Evolutionary conservation across 1,140 invertebrate species (phyloP).

Genomic region (Aplysia californica): DNA sequence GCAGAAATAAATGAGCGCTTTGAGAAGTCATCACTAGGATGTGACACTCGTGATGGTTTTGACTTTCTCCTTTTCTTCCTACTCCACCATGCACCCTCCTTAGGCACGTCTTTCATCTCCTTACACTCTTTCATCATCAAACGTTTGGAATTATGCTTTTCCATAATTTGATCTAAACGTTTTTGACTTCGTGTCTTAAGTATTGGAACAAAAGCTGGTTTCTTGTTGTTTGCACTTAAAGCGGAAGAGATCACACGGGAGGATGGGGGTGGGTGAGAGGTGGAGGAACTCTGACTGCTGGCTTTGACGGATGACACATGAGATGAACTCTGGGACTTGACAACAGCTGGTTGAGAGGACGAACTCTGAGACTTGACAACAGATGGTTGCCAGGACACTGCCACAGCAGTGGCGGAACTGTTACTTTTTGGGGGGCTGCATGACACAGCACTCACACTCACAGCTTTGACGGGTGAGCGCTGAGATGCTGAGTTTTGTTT

Average conservation of each 20-base stretch:
- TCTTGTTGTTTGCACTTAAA: not conserved
- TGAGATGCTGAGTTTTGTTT: not conserved
- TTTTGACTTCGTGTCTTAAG: conserved; percentile 22
- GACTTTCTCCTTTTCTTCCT: not conserved
- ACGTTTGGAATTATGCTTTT: not conserved
- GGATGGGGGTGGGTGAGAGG: not conserved
- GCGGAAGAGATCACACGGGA: not conserved
- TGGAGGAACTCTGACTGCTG: not conserved
- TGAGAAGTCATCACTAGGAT: not conserved
- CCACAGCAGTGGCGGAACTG: not conserved
- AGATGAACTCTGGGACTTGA: not conserved
- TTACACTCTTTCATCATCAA: conserved; percentile 22
- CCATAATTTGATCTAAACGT: conserved; percentile 25
- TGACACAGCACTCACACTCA: not conserved
- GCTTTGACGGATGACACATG: not conserved
- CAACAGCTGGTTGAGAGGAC: not conserved
- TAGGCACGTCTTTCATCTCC: conserved; percentile 15
- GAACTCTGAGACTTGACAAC: not conserved
- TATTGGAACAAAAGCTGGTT: conserved; percentile 5
- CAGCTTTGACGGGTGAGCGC: not conserved
- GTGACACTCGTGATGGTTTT: not conserved
- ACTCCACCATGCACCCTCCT: conserved; percentile 12
- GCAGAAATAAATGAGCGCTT: conserved; percentile 27
- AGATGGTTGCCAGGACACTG: not conserved
- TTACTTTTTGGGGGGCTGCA: too few species aligned